Evolutionary conservation across 2,888 invertebrate genomes (phyloP).

Genomic region (Conomelus anceps): DNA sequence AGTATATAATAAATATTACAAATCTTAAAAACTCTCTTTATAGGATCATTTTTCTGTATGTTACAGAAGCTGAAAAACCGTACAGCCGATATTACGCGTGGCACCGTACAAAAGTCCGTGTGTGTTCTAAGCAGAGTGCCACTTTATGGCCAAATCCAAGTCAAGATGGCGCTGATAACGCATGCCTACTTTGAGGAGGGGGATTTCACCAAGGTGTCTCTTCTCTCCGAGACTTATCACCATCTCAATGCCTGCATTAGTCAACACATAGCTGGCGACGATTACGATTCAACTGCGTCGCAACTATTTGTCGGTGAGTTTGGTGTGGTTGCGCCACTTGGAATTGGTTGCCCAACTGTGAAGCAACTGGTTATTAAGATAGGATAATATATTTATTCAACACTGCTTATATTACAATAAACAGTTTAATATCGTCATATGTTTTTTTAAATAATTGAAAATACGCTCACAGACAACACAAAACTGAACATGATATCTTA

Average conservation of each 20-base stretch:
- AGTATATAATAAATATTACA: too few species aligned
- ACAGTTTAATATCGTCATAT: too few species aligned
- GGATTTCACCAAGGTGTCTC: slow-evolving; percentile 80
- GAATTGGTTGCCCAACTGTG: too few species aligned
- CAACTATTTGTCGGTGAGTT: slow-evolving; percentile 64
- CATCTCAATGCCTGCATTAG: slow-evolving; percentile 82
- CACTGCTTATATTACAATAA: too few species aligned
- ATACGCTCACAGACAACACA: too few species aligned
- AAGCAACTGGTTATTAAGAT: too few species aligned
- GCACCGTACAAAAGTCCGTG: slow-evolving; percentile 96
- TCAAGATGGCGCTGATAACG: slow-evolving; percentile 90
- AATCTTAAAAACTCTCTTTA: too few species aligned
- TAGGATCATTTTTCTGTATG: slow-evolving; percentile 22
- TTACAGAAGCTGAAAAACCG: slow-evolving; percentile 81
- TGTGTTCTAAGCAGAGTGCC: slow-evolving; percentile 88
- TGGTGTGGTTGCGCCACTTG: too few species aligned
- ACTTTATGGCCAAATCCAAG: slow-evolving; percentile 88
- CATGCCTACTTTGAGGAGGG: slow-evolving; percentile 95
- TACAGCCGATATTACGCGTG: slow-evolving; percentile 92
- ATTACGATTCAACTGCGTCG: slow-evolving; percentile 41
- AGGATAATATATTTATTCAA: too few species aligned
- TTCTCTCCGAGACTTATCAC: slow-evolving; percentile 84
- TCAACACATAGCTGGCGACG: too few species aligned
- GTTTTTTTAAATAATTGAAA: too few species aligned
- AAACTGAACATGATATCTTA: too few species aligned